Evolutionary conservation across 2,113 vertebrate genomes (phyloP), one percentile per base, ranked within the genome.

Genomic region (Prunella fulvescens): DNA sequence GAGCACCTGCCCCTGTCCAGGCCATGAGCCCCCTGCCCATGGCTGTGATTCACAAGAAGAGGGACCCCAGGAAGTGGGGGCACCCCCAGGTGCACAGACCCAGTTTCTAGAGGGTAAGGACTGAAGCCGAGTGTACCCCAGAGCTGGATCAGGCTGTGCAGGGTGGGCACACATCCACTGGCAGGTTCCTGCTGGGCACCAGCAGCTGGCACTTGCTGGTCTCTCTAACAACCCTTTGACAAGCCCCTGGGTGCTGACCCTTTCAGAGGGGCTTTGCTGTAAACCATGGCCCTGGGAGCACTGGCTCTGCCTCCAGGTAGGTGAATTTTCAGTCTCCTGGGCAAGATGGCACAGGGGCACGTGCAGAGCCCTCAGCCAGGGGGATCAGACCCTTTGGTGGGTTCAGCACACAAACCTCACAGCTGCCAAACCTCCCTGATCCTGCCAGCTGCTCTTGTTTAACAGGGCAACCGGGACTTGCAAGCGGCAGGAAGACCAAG

Each of bases 401-500:
- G 10, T 5, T 73, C 81, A 88, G 74, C 33, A 33, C 14, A 69
- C 50, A 54, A 31, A 45, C 35, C 64, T 47, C 40, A 2, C 54
- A 44, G 90, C 94, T 90, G 93, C 95, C 81, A 95, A 85, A 82
- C 24, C 4, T 0, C 45, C 61, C 81, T 10, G 79, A 35, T 58
- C 42, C 78, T 4, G 0, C 62, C 93, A 95, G 85, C 95, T 97
- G 94, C 51, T 92, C 85, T 16, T 3, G 7, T 26, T 96, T 96
- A 96, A 81, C 5, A 0, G 84, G 86, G 87, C 91, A 80, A 33
- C 74, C 19, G 51, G 85, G 92, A 93, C 66, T 25, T 86, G 74
- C 64, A n/a, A 93, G 95, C 8, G 8, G 67, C 92, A 96, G 93
- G 76, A 86, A 96, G 87, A 81, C 58, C 4, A 10, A 73, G 88